Evolutionary conservation across 2,113 vertebrate species (phyloP), one percentile per base, ranked within the genome.

Genomic region (Heteronetta atricapilla): DNA sequence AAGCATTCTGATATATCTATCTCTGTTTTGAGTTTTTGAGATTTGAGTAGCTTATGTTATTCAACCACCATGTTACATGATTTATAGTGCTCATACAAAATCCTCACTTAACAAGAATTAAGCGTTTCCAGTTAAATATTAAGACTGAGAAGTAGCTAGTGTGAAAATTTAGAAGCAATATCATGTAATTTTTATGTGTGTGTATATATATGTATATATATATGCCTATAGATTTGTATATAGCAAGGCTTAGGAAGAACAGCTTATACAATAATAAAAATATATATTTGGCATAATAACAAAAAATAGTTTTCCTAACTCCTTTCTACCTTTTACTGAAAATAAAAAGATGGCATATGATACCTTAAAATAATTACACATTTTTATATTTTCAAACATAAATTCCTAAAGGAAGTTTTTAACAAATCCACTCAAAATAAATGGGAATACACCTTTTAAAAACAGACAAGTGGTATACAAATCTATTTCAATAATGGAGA

Each of bases 181-280:
- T 42, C 12, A 42, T 1, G 2, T 1, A 29, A 5, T 48, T 69
- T 70, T 74, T 34, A 21, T 44, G 13, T 62, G 6, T 36, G 18
- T 46, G 3, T 52, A 19, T 15, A 23, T 0, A n/a, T 28, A 19
- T 15, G 21, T 0, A n/a, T 28, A 25, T 12, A 44, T 46, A 60
- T 12, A 38, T 12, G 7, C 25, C n/a, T 66, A 34, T 26, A 18
- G 58, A 72, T 88, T 70, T 17, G 70, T 29, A 75, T 3, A 18
- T 5, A 84, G 6, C 11, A 74, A 66, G 16, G 46, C 72, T 55
- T 75, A 88, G 42, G 15, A 85, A 55, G 23, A 58, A 53, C 8
- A 29, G 11, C 5, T 53, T 11, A 53, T 5, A 33, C 21, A 81
- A 69, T 62, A 48, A 48, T 8, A 38, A 66, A 69, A 55, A 77